A percentile compares a stretch with the other conserved stretches of the same genome.
These are phyloP conservation scores for Branchipolynoe longqiensis DNA, from an alignment of 2,888 invertebrate genomes.

Conservation along the genomic window DNA sequence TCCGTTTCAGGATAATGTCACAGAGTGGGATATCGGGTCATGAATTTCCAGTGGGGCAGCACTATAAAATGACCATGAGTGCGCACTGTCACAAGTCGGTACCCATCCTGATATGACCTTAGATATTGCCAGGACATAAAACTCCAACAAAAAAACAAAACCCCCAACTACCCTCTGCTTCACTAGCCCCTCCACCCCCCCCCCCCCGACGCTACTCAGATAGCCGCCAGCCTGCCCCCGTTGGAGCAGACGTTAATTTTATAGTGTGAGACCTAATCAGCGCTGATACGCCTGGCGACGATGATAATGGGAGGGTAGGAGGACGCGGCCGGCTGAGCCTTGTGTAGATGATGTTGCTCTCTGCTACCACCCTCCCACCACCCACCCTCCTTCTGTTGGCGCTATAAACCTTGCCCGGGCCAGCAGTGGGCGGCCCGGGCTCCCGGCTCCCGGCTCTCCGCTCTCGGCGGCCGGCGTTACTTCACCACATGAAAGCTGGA, in stretches of 20 bases:
- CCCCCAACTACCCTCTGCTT: too few species aligned
- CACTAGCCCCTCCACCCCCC: background rate
- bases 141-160: too few species aligned
- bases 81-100: too few species aligned
- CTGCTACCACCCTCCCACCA: too few species aligned
- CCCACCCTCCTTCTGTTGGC: slow-evolving; percentile 7
- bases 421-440: too few species aligned
- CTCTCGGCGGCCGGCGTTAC: background rate
- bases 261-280: slow-evolving; percentile 34
- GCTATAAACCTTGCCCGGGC: background rate
- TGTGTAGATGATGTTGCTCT: slow-evolving; percentile 17
- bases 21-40: too few species aligned
- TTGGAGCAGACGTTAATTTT: slow-evolving; percentile 1
- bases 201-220: background rate
- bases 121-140: too few species aligned
- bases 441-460: background rate
- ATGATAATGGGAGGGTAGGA: background rate
- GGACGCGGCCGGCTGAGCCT: slow-evolving; percentile 9
- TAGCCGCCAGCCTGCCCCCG: background rate
- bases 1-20: too few species aligned
- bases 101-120: too few species aligned
- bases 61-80: too few species aligned
- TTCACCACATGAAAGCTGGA: slow-evolving; percentile 14
- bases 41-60: too few species aligned
- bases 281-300: background rate